phyloP scores from a whole-genome alignment of 2,113 vertebrate genomes.

The Albula glossodonta region DNA sequence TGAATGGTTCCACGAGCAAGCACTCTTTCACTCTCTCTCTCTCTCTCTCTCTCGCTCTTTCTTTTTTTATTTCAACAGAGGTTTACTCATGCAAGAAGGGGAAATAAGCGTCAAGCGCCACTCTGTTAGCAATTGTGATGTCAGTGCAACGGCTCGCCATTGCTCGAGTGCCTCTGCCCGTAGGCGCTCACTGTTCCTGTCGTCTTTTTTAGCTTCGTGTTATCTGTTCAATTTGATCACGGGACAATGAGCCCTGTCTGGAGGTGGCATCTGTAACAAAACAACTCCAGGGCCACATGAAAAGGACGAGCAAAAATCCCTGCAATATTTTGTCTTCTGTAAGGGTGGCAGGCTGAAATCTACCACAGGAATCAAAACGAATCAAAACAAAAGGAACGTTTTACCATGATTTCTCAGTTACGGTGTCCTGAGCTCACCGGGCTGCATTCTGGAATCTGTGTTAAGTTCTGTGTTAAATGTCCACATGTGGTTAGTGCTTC shows the following conservation, averaged over 20 bases:
- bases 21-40: background rate
- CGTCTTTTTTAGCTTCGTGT: conserved; percentile 4
- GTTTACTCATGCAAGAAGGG: background rate
- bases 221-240: conserved; percentile 4
- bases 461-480: background rate
- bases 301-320: background rate
- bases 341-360: background rate
- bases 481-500: background rate
- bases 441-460: background rate
- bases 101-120: background rate
- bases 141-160: background rate
- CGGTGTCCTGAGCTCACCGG: background rate
- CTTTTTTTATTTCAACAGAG: background rate
- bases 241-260: conserved; percentile 3
- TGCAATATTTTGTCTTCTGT: background rate
- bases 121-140: background rate
- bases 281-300: background rate
- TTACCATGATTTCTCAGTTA: background rate
- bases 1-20: background rate
- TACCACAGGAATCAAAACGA: background rate
- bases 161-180: background rate
- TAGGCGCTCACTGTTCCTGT: background rate
- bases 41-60: background rate
- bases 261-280: background rate
- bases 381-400: background rate